Percentiles rank a stretch among this genome's conserved stretches.
phyloP scores from a whole-genome alignment of 1,140 invertebrate genomes.

The Heliothis subflexa region DNA sequence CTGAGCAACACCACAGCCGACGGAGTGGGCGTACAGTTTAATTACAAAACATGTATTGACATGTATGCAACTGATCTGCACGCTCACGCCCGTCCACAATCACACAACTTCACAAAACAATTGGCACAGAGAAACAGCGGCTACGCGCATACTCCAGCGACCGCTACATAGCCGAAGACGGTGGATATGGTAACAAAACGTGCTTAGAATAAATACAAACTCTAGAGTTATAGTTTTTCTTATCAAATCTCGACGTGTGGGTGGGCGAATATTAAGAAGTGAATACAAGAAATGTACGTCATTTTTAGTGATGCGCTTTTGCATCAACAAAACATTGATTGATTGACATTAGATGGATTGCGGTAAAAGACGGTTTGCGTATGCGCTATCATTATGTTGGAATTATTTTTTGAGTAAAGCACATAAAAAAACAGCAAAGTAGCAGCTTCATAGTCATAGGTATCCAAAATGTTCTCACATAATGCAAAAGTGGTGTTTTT shows the following conservation, averaged over 20 bases:
- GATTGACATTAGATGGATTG: not conserved
- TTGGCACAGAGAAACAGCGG: slow-evolving; percentile 46
- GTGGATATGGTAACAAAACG: slow-evolving; percentile 62
- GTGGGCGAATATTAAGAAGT: slow-evolving; percentile 56
- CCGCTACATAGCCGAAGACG: slow-evolving; percentile 51
- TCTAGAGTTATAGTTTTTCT: slow-evolving; percentile 52
- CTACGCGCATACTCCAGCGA: slow-evolving; percentile 46
- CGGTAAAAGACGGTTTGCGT: not conserved
- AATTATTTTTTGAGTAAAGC: too few relatives aligned
- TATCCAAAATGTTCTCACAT: not conserved
- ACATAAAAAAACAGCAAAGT: too few relatives aligned
- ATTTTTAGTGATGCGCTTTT: slow-evolving; percentile 48
- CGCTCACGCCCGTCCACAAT: slow-evolving; percentile 68
- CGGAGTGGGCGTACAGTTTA: slow-evolving; percentile 73
- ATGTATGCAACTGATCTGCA: slow-evolving; percentile 70
- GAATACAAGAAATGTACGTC: slow-evolving; percentile 60
- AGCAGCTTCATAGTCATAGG: too few relatives aligned
- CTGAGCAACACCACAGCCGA: slow-evolving; percentile 57
- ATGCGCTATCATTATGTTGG: too few relatives aligned
- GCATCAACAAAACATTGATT: slow-evolving; percentile 15
- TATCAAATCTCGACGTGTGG: slow-evolving; percentile 69
- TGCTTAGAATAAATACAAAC: slow-evolving; percentile 64
- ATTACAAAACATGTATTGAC: slow-evolving; percentile 80
- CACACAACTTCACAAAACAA: slow-evolving; percentile 59
- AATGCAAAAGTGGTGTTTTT: too few relatives aligned